Percentiles rank a stretch among this genome's conserved stretches.
Conservation (phyloP, 2,797 vertebrate genomes). For the Presbytis comata region DNA sequence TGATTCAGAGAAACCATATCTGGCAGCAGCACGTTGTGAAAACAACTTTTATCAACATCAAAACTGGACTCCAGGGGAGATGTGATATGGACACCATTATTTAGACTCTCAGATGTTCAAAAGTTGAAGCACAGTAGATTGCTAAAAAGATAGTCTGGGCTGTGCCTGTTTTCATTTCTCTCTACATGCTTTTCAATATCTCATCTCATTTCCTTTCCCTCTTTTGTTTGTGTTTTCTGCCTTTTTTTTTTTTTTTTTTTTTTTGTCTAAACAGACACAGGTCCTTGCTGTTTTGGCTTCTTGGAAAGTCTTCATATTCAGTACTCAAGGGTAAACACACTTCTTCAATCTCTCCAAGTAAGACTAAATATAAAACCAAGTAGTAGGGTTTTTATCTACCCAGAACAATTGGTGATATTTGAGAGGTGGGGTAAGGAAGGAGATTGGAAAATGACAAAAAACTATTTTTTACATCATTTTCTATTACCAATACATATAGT, state of each 20-base stretch:
- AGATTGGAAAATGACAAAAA: not conserved
- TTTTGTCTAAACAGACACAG: conserved; percentile 7
- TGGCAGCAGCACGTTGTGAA: conserved; percentile 46
- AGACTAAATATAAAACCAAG: conserved; percentile 25
- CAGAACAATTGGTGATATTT: not conserved
- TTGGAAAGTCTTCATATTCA: conserved; percentile 49
- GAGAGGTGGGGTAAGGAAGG: not conserved
- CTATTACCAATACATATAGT: not conserved
- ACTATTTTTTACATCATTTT: not conserved
- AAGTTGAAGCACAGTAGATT: not conserved
- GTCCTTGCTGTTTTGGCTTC: conserved; percentile 12
- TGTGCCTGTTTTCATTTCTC: conserved; percentile 39
- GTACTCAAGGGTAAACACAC: conserved; percentile 40
- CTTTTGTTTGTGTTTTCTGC: conserved; percentile 35
- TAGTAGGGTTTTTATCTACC: not conserved
- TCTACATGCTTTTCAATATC: not conserved
- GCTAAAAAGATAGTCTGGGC: conserved; percentile 7
- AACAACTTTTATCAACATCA: conserved; percentile 68
- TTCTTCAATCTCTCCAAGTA: conserved; percentile 14
- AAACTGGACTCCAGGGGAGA: conserved; percentile 16
- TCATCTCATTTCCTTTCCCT: conserved; percentile 44
- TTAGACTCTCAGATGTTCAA: conserved; percentile 50
- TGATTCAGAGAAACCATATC: conserved; percentile 52
- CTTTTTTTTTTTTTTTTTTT: conserved; percentile 40
- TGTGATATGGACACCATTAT: conserved; percentile 50